Percentiles rank a stretch among this genome's conserved stretches.
Conservation (phyloP, 2,888 invertebrate species). For the Timandra comae region DNA sequence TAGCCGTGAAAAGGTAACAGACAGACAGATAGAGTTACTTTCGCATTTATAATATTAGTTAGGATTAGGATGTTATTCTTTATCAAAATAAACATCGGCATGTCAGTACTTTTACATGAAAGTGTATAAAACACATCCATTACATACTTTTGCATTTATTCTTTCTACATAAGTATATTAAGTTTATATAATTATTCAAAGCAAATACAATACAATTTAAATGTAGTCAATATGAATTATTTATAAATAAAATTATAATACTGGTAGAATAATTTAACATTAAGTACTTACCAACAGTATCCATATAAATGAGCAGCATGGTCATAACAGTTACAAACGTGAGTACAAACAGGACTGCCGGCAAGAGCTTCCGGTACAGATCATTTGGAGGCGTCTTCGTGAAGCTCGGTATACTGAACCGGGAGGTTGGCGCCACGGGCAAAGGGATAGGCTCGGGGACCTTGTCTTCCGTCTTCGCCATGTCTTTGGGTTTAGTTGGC, state of each 20-base stretch:
- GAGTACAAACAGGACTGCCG: conserved; percentile 83
- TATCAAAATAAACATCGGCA: too few relatives aligned
- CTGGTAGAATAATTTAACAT: neutral
- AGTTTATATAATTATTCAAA: too few relatives aligned
- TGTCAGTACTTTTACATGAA: too few relatives aligned
- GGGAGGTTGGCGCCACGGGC: conserved; percentile 26
- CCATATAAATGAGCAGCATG: conserved; percentile 86
- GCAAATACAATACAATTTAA: too few relatives aligned
- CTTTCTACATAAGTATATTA: too few relatives aligned
- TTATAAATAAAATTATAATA: neutral
- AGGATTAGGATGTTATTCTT: too few relatives aligned
- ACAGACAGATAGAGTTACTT: too few relatives aligned
- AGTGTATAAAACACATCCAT: too few relatives aligned
- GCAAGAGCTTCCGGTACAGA: conserved; percentile 73
- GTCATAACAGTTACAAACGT: conserved; percentile 90
- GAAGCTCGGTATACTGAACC: conserved; percentile 44
- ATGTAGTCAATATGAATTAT: conserved; percentile 3
- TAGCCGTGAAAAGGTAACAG: too few relatives aligned
- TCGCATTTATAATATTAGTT: too few relatives aligned
- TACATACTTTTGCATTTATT: too few relatives aligned
- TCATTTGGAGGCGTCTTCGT: conserved; percentile 64
- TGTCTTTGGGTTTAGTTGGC: conserved; percentile 33
- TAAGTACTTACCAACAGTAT: conserved; percentile 85
- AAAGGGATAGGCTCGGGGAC: conserved; percentile 23
- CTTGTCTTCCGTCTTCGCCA: conserved; percentile 22